Percentiles rank a stretch among this genome's conserved stretches.
Conservation (phyloP, 64 coral and sea anemone species). For the Montipora cactus region DNA sequence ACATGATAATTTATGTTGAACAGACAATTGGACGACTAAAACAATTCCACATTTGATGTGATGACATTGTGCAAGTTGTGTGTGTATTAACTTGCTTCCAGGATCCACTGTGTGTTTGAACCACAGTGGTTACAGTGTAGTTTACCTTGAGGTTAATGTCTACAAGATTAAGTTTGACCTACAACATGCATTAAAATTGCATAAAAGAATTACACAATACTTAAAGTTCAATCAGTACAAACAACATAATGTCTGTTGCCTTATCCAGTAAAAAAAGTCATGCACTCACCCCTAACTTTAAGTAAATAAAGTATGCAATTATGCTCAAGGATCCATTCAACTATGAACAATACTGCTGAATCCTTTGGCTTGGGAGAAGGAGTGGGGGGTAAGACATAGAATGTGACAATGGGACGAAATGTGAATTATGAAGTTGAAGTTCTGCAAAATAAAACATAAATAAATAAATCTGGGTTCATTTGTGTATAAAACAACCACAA, state of each 20-base stretch:
- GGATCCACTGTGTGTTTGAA: constrained; percentile 50
- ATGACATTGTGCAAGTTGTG: constrained; percentile 45
- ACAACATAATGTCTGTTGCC: background rate
- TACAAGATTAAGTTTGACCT: background rate
- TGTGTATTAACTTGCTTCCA: constrained; percentile 36
- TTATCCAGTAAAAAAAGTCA: constrained; percentile 11
- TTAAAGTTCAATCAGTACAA: constrained; percentile 5
- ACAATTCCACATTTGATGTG: constrained; percentile 23
- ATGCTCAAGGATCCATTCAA: background rate
- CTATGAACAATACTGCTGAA: background rate
- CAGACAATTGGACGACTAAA: constrained; percentile 57
- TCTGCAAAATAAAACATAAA: too few relatives aligned
- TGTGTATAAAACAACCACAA: too few relatives aligned
- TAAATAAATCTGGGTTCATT: too few relatives aligned
- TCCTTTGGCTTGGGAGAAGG: background rate
- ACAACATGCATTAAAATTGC: background rate
- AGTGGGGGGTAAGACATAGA: background rate
- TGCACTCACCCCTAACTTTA: background rate
- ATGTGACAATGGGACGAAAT: background rate
- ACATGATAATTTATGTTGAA: constrained; percentile 45
- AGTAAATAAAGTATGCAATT: constrained; percentile 3
- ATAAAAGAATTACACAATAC: background rate
- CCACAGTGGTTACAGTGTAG: background rate
- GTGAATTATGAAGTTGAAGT: too few relatives aligned
- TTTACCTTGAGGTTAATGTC: background rate